Evolutionary conservation across 2,113 vertebrate species (phyloP).

Genomic region (Hipposideros armiger): DNA sequence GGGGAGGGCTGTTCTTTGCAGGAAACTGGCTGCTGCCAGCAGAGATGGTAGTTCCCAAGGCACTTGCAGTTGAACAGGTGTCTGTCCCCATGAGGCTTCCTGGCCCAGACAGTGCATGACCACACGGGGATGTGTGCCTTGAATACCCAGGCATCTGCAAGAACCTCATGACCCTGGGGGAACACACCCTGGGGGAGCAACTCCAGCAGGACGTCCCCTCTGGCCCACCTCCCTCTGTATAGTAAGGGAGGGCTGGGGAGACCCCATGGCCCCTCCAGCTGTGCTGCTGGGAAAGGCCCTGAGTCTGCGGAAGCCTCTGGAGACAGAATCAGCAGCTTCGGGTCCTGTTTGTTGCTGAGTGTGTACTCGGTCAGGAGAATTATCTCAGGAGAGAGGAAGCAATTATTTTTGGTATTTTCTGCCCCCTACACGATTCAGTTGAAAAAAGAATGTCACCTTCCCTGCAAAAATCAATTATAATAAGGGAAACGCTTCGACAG

Average conservation of each 20-base stretch:
- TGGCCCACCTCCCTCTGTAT: neutral
- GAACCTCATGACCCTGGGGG: neutral
- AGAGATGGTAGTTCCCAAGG: neutral
- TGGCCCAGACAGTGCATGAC: neutral
- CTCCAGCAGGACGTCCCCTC: neutral
- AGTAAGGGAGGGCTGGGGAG: too few species aligned
- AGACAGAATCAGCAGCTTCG: neutral
- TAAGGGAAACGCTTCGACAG: slow-evolving; percentile 17
- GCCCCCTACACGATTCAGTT: slow-evolving; percentile 43
- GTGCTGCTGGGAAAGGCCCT: neutral
- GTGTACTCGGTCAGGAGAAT: neutral
- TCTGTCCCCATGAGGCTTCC: neutral
- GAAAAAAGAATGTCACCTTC: slow-evolving; percentile 69
- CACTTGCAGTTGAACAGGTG: neutral
- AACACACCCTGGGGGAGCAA: too few species aligned
- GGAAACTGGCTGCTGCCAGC: neutral
- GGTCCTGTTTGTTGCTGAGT: neutral
- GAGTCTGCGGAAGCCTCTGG: neutral
- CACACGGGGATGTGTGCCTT: too few species aligned
- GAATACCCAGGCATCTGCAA: neutral
- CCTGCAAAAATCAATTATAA: slow-evolving; percentile 72
- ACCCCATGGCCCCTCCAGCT: neutral
- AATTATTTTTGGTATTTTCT: slow-evolving; percentile 70
- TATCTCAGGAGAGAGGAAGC: neutral
- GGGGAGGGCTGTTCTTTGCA: neutral